A percentile compares a stretch with the other conserved stretches of the same genome.
Evolutionary conservation across 1,140 invertebrate genomes (phyloP).

Genomic region (Ooceraea biroi): DNA sequence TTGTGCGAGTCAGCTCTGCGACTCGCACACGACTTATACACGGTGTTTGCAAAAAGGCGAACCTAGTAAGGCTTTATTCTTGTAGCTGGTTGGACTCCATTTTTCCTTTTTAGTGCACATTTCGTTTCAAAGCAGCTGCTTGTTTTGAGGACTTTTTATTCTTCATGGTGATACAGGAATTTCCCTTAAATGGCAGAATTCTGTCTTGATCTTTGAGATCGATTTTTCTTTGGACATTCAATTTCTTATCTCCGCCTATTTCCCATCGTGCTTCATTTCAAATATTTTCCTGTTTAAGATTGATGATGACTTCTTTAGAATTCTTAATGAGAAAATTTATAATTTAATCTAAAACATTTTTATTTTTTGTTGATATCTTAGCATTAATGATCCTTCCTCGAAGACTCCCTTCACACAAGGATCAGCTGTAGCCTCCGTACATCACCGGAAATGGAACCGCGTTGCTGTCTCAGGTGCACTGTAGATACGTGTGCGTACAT

Average conservation of each 20-base stretch:
- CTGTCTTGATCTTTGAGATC: background rate
- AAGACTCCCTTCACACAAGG: background rate
- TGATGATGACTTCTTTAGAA: background rate
- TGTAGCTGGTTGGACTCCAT: constrained; percentile 30
- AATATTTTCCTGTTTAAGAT: background rate
- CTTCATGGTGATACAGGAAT: background rate
- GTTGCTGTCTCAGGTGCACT: background rate
- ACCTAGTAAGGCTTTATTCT: constrained; percentile 23
- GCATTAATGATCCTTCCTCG: background rate
- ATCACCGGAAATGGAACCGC: background rate
- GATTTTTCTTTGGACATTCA: background rate
- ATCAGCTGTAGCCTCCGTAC: background rate
- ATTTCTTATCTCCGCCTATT: background rate
- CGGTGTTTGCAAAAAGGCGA: constrained; percentile 4
- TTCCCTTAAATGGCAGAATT: background rate
- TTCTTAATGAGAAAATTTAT: constrained; percentile 9
- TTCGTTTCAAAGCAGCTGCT: background rate
- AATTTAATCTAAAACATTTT: background rate
- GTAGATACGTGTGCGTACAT: background rate
- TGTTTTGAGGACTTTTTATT: background rate
- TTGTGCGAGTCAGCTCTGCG: background rate
- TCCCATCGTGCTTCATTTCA: background rate
- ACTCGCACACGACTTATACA: constrained; percentile 13
- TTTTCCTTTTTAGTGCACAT: background rate
- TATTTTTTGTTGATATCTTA: background rate